phyloP scores from a whole-genome alignment of 2,888 invertebrate species.

The Archaeoteleia sp. region DNA sequence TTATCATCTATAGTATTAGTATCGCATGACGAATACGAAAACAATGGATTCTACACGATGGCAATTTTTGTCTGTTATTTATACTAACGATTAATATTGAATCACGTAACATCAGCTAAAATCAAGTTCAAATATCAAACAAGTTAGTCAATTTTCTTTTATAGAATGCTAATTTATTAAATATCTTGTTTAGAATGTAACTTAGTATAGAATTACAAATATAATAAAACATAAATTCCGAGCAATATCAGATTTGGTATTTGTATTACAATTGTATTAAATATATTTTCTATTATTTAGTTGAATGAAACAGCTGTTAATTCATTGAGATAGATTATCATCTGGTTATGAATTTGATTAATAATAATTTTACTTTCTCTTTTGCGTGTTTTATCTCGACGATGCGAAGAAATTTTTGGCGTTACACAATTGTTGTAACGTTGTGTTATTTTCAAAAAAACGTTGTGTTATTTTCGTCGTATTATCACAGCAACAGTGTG shows the following conservation, averaged over 20 bases:
- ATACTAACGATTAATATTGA: slow-evolving; percentile 31
- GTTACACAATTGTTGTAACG: slow-evolving; percentile 3
- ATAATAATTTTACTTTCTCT: no score
- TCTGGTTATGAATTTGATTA: no score
- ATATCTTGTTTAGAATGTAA: no score
- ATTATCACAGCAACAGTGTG: slow-evolving; percentile 16
- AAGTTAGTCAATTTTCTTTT: slow-evolving; percentile 2
- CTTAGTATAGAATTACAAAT: no score
- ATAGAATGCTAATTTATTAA: no score
- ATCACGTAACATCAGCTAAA: slow-evolving; percentile 22
- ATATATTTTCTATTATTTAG: no score
- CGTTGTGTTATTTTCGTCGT: no score
- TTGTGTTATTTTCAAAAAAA: slow-evolving; percentile 9
- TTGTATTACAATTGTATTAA: no score
- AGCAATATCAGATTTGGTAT: no score
- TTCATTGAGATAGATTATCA: not conserved
- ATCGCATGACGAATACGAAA: slow-evolving; percentile 46
- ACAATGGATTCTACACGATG: slow-evolving; percentile 35
- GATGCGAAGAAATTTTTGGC: not conserved
- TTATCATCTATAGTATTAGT: slow-evolving; percentile 23
- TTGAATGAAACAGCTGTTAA: no score
- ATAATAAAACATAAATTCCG: no score
- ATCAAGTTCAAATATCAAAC: slow-evolving; percentile 16
- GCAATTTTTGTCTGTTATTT: slow-evolving; percentile 36
- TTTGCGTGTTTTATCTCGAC: no score